Evolutionary conservation across 92 coral and sea anemone species (phyloP), one percentile per base, ranked within the genome.

Genomic region (Epizoanthus ramosus): DNA sequence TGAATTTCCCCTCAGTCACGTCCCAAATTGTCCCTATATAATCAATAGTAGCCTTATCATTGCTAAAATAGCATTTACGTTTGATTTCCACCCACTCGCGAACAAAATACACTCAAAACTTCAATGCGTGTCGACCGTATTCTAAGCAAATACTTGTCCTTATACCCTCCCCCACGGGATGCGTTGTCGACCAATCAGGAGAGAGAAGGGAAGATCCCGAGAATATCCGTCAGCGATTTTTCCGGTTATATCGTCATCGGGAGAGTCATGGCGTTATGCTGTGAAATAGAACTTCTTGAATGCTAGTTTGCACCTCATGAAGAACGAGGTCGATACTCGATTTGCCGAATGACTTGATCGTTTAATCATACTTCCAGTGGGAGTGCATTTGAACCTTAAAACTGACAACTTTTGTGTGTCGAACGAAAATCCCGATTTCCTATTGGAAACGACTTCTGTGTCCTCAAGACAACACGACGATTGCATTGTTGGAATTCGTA

Each of bases 291-390:
- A 22, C 18, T 39, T 37, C 31, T 61, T 74, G 45, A 15, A n/a
- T 19, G 79, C 63, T 31, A 74, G 33, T n/a, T 77, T 61, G 50
- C 57, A 43, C 70, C 18, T 61, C 57, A 15, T 35, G 16, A 61
- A 60, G 37, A 35, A 21, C 57, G 58, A 77, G 31, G 23, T 60
- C 18, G 19, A 17, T 58, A 57, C 63, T 63, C 47, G 82, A 77
- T 77, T 77, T 63, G 45, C 52, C 88, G 63, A 81, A 92, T 93
- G 97, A 86, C 86, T 91, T 90, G 89, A 93, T 87, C 87, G 80
- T 89, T 84, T 91, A 85, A 85, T 85, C 87, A 84, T 92, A 93
- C 99, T 97, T 97, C 99, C 99, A 88, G 85, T 90, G 98, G 99
- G 97, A 97, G 99, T 97, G 94, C 91, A 77, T 79, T 77, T 86